Conservation (phyloP, 2,797 vertebrate species). For the Knipowitschia caucasica region DNA sequence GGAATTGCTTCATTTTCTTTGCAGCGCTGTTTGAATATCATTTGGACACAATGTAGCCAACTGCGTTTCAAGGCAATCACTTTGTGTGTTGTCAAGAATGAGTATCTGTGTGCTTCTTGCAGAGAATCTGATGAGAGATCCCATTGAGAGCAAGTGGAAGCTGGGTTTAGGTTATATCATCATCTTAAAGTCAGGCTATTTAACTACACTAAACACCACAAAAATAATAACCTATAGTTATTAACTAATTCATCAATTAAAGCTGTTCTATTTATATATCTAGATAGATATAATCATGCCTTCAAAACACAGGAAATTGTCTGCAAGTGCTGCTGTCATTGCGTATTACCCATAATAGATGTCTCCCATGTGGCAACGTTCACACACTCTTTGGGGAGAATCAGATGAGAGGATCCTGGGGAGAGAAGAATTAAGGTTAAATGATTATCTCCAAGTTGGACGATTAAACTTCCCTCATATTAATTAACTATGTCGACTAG, state of each 20-base stretch:
- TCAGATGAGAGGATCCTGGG: constrained; percentile 20
- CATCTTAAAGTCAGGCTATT: constrained; percentile 50
- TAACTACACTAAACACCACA: constrained; percentile 20
- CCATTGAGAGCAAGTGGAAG: constrained; percentile 13
- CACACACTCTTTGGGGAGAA: constrained; percentile 5
- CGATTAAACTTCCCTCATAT: constrained; percentile 53
- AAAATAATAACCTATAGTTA: too few relatives aligned
- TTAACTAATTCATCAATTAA: not conserved
- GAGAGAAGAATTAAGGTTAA: constrained; percentile 53
- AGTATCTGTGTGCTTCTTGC: constrained; percentile 12
- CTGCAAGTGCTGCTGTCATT: not conserved
- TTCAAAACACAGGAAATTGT: not conserved
- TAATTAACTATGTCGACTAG: constrained; percentile 65
- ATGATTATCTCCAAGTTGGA: constrained; percentile 55
- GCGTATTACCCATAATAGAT: not conserved
- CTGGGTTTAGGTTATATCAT: constrained; percentile 52
- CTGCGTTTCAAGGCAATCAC: constrained; percentile 34
- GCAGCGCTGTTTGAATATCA: constrained; percentile 23
- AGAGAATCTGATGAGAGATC: constrained; percentile 9
- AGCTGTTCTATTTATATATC: not conserved
- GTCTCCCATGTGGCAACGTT: constrained; percentile 18
- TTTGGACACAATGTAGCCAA: constrained; percentile 9
- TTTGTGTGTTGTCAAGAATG: constrained; percentile 46
- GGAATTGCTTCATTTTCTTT: constrained; percentile 48
- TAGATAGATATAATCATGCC: not conserved